These are phyloP conservation scores for Butorides virescens DNA, from an alignment of 2,113 vertebrate genomes.

Conservation along the genomic window DNA sequence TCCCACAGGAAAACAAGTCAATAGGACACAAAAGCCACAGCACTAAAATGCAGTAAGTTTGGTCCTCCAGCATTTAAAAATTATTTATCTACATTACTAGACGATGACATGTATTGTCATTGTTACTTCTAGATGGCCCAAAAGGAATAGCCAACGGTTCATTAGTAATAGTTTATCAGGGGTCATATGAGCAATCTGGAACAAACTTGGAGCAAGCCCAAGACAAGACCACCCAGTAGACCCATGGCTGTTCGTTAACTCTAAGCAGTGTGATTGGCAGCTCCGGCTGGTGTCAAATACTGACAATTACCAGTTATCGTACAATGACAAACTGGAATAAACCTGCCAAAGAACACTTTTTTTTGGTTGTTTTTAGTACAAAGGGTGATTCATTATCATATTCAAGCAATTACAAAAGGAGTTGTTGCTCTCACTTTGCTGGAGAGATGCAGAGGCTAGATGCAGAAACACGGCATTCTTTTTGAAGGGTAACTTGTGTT, in stretches of 20 bases:
- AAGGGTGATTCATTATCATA: neutral
- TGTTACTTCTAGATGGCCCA: conserved; percentile 18
- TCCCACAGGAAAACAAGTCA: conserved; percentile 4
- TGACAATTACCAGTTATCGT: conserved; percentile 41
- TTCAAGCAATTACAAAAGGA: conserved; percentile 27
- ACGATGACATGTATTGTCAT: neutral
- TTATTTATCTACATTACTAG: conserved; percentile 12
- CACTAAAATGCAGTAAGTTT: neutral
- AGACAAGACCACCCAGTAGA: conserved; percentile 64
- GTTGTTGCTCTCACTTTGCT: conserved; percentile 23
- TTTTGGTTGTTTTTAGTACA: neutral
- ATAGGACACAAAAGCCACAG: neutral
- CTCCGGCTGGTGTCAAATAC: conserved; percentile 41
- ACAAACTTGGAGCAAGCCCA: conserved; percentile 21
- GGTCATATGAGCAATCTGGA: conserved; percentile 9
- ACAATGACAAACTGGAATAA: conserved; percentile 34
- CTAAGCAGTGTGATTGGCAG: conserved; percentile 12
- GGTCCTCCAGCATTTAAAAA: neutral
- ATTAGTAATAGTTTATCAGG: conserved; percentile 55
- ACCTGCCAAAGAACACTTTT: neutral
- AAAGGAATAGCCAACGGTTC: conserved; percentile 22
- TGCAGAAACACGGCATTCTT: neutral
- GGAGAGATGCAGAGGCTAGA: neutral
- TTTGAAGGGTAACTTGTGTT: conserved; percentile 10
- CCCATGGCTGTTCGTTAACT: neutral